These are phyloP conservation scores for Lepidothrix coronata DNA, from an alignment of 2,113 vertebrate species.

Conservation along the genomic window DNA sequence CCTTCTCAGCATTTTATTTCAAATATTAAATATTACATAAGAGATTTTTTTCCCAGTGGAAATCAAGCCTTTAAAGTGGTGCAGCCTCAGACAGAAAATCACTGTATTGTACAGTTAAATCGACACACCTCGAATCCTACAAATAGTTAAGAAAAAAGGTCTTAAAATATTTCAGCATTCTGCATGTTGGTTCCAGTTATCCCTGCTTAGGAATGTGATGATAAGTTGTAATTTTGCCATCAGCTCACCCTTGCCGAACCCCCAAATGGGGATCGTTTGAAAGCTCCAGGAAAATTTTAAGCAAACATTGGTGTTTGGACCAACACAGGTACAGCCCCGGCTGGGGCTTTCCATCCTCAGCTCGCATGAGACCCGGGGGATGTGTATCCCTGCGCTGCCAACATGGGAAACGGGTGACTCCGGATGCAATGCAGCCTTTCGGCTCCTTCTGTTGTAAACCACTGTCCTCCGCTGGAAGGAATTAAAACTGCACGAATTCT, in stretches of 20 bases:
- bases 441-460: constrained; percentile 11
- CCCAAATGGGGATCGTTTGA: rapidly evolving
- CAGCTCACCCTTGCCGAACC: not conserved
- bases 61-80: constrained; percentile 24
- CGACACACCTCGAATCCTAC: not conserved
- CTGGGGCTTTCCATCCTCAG: not conserved
- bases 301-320: not conserved
- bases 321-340: not conserved
- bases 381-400: not conserved
- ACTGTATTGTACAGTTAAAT: not conserved
- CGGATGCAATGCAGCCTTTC: not conserved
- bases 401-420: rapidly evolving
- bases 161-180: not conserved
- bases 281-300: not conserved
- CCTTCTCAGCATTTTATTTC: constrained; percentile 69
- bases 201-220: not conserved
- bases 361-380: not conserved
- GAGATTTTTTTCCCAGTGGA: constrained; percentile 13
- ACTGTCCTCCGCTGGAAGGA: constrained; percentile 57
- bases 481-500: constrained; percentile 13
- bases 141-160: not conserved
- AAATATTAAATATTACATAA: constrained; percentile 69
- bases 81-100: not conserved
- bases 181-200: not conserved
- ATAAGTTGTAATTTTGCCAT: not conserved